These are phyloP conservation scores for Plagiodera versicolora DNA, from an alignment of 2,888 invertebrate species.

Conservation along the genomic window DNA sequence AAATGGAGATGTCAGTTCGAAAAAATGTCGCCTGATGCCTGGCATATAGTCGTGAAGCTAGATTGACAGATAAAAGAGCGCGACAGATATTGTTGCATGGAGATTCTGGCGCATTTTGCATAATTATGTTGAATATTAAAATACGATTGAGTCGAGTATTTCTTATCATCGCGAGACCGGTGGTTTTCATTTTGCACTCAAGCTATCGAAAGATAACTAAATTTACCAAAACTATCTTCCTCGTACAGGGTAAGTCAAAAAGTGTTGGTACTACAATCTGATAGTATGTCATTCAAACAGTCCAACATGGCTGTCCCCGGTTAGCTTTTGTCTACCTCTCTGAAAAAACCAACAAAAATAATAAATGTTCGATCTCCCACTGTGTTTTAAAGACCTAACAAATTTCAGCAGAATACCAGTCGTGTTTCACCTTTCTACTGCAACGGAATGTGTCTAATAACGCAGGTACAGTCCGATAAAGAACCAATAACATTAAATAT, in stretches of 20 bases:
- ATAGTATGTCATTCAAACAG: background rate
- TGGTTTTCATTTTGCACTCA: no score
- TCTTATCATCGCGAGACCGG: no score
- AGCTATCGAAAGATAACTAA: no score
- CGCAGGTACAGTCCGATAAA: slow-evolving; percentile 15
- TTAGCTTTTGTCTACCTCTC: slow-evolving; percentile 5
- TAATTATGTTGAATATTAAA: background rate
- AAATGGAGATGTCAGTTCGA: no score
- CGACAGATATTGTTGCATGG: background rate
- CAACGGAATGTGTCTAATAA: slow-evolving; percentile 16
- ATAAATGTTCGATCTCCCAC: slow-evolving; percentile 22
- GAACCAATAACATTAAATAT: background rate
- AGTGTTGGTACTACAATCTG: no score
- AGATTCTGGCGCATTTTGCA: background rate
- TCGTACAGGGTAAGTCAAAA: no score
- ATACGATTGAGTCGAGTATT: background rate
- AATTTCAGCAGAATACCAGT: slow-evolving; percentile 28
- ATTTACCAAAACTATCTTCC: no score
- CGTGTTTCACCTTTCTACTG: slow-evolving; percentile 22
- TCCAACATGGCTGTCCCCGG: background rate
- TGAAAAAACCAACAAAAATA: slow-evolving; percentile 14
- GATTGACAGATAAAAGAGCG: background rate
- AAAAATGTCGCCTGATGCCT: no score
- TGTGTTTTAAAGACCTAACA: slow-evolving; percentile 23
- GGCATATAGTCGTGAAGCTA: no score